Evolutionary conservation across 2,113 vertebrate species (phyloP).

Genomic region (Dromiciops gliroides): DNA sequence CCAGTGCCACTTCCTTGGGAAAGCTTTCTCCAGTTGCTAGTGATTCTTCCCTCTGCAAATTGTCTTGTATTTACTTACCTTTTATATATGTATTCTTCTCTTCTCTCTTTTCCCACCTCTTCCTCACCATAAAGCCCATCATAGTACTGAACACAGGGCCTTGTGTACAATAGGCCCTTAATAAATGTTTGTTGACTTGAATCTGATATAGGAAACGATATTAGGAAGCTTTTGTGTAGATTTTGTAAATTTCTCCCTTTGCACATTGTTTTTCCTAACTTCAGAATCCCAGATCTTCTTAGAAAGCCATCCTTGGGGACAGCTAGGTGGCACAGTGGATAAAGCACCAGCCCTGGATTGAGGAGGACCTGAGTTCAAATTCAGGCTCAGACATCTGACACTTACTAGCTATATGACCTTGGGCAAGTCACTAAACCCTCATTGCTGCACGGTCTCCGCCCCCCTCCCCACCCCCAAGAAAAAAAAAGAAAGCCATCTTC

Average conservation of each 20-base stretch:
- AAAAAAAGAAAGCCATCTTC: not conserved
- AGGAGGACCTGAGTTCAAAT: no score
- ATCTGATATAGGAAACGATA: not conserved
- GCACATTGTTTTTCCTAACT: constrained; percentile 39
- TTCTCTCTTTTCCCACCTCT: not conserved
- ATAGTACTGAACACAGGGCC: not conserved
- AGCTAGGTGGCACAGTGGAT: no score
- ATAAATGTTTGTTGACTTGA: not conserved
- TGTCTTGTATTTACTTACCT: not conserved
- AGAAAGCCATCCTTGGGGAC: not conserved
- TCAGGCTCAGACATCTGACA: no score
- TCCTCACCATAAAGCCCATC: not conserved
- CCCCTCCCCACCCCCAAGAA: no score
- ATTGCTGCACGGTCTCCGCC: no score
- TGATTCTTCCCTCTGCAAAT: not conserved
- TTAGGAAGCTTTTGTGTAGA: not conserved
- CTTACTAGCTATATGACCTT: no score
- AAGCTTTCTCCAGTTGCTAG: not conserved
- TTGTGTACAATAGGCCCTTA: not conserved
- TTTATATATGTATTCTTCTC: not conserved
- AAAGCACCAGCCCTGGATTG: no score
- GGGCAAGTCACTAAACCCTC: no score
- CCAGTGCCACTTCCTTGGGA: not conserved
- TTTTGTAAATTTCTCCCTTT: constrained; percentile 5
- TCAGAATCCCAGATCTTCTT: constrained; percentile 16